These are phyloP conservation scores for Leiothrix lutea DNA, from an alignment of 2,113 vertebrate genomes.

Conservation along the genomic window DNA sequence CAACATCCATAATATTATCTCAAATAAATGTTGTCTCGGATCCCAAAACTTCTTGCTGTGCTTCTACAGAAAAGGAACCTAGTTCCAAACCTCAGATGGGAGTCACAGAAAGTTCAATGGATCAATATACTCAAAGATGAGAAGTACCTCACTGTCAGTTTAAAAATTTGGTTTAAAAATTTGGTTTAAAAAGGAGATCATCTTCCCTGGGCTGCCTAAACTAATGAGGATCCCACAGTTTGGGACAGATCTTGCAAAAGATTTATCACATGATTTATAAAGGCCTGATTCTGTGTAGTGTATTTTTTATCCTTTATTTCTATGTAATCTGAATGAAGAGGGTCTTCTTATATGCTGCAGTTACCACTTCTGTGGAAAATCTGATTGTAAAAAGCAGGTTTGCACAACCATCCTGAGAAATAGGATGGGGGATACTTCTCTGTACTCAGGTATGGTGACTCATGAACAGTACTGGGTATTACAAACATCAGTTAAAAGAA, in stretches of 20 bases:
- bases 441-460: not conserved
- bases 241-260: not conserved
- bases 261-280: not conserved
- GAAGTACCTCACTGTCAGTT: not conserved
- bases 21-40: not conserved
- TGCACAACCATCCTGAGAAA: not conserved
- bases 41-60: not conserved
- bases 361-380: not conserved
- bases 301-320: not conserved
- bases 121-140: not conserved
- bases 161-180: not conserved
- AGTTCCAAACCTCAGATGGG: not conserved
- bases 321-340: not conserved
- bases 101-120: not conserved
- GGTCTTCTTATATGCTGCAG: not conserved
- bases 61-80: not conserved
- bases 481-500: not conserved
- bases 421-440: not conserved
- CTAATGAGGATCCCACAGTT: not conserved
- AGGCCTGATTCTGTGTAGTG: not conserved
- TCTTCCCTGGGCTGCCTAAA: not conserved
- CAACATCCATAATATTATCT: not conserved
- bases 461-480: not conserved
- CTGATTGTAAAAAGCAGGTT: not conserved
- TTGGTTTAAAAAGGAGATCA: not conserved